Conservation (phyloP, 30 jellyfish, hydroid and myxozoan species). For the Cassiopea xamachana region DNA sequence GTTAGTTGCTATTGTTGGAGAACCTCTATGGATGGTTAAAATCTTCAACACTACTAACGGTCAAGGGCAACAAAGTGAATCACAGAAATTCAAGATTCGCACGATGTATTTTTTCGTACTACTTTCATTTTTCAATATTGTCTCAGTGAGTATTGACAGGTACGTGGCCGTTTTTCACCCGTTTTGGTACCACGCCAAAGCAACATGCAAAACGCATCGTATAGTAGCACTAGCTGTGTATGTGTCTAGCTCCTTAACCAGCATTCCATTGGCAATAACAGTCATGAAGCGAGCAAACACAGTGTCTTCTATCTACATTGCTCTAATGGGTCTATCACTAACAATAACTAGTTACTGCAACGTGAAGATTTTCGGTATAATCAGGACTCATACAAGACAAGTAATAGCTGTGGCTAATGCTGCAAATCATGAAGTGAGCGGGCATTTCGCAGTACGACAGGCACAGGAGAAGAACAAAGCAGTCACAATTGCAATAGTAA, state of each 20-base stretch:
- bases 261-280: not conserved
- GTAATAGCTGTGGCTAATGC: not conserved
- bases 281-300: not conserved
- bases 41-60: not conserved
- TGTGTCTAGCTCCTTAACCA: not conserved
- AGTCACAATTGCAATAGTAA: not conserved
- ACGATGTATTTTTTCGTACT: not conserved
- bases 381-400: not conserved
- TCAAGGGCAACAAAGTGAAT: not conserved
- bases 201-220: not conserved
- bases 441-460: not conserved
- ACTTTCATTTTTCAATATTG: not conserved
- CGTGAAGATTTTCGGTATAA: not conserved
- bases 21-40: not conserved
- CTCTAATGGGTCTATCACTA: not conserved
- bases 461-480: not conserved
- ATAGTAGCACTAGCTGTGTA: not conserved
- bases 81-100: not conserved
- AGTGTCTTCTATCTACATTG: not conserved
- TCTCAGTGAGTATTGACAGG: not conserved
- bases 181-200: not conserved
- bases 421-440: not conserved
- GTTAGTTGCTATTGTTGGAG: not conserved
- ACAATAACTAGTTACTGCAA: not conserved
- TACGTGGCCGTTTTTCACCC: not conserved